These are phyloP conservation scores for Brachyhypopomus occidentalis DNA, from an alignment of 2,113 vertebrate species.

Conservation along the genomic window DNA sequence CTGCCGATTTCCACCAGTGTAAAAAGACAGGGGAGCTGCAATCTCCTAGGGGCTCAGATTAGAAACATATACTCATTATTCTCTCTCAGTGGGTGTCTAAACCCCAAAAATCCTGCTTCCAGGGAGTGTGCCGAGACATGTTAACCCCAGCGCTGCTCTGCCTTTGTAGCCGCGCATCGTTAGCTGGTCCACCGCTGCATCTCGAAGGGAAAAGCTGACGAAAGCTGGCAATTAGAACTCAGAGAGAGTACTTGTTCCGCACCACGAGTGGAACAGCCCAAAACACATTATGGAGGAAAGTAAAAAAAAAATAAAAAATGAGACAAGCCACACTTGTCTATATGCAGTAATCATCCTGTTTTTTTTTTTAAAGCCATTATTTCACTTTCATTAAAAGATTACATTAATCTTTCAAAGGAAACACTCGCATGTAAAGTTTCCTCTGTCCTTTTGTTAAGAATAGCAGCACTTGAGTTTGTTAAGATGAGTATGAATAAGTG, in stretches of 20 bases:
- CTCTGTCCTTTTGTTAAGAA: conserved; percentile 1
- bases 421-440: neutral
- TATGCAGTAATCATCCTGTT: conserved; percentile 26
- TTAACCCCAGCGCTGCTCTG: conserved; percentile 64
- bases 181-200: conserved; percentile 62
- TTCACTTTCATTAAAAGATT: conserved; percentile 45
- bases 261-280: conserved; percentile 65
- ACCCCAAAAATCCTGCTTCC: conserved; percentile 76
- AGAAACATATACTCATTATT: conserved; percentile 71
- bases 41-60: conserved; percentile 79
- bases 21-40: conserved; percentile 72
- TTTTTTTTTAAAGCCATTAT: conserved; percentile 16
- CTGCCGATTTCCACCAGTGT: conserved; percentile 73
- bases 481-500: conserved; percentile 21
- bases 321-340: conserved; percentile 12
- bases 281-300: conserved; percentile 64
- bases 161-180: conserved; percentile 72
- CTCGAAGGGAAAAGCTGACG: conserved; percentile 62
- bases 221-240: conserved; percentile 73
- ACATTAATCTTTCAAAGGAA: conserved; percentile 36
- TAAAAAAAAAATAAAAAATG: conserved; percentile 42
- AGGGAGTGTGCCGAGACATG: conserved; percentile 69
- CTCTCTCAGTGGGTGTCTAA: conserved; percentile 79
- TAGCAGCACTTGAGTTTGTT: neutral
- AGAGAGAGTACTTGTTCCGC: conserved; percentile 64